Evolutionary conservation across 2,113 vertebrate genomes (phyloP).

Genomic region (Apeltes quadracus): DNA sequence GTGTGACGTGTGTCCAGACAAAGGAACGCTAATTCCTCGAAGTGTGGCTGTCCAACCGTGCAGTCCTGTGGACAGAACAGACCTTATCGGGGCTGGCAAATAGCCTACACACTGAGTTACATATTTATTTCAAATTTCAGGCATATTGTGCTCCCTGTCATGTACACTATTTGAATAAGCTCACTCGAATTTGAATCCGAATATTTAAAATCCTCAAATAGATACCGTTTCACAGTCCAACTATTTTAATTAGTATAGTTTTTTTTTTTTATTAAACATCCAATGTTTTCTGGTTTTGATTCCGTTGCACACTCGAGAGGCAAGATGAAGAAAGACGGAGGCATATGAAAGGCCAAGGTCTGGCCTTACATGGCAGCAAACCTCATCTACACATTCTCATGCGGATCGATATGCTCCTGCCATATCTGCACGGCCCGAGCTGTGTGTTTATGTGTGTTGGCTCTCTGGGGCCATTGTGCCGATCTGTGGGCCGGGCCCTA

Average conservation of each 20-base stretch:
- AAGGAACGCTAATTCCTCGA: slow-evolving; percentile 69
- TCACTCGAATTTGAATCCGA: not conserved
- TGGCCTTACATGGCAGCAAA: slow-evolving; percentile 69
- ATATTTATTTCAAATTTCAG: slow-evolving; percentile 3
- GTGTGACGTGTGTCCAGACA: slow-evolving; percentile 79
- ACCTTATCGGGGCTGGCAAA: slow-evolving; percentile 36
- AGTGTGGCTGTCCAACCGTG: slow-evolving; percentile 71
- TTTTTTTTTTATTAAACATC: not conserved
- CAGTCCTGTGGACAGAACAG: slow-evolving; percentile 48
- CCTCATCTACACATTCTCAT: slow-evolving; percentile 85
- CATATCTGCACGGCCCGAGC: slow-evolving; percentile 73
- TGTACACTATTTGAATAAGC: not conserved
- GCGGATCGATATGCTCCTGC: slow-evolving; percentile 82
- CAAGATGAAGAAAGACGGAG: slow-evolving; percentile 18
- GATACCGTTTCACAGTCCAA: not conserved
- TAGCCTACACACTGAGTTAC: slow-evolving; percentile 11
- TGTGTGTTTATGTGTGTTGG: slow-evolving; percentile 61
- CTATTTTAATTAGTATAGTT: not conserved
- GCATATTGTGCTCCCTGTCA: not conserved
- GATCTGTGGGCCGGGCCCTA: slow-evolving; percentile 32
- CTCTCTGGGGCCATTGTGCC: slow-evolving; percentile 73
- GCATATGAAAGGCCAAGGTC: slow-evolving; percentile 46
- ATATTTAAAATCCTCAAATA: not conserved
- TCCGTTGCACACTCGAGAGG: not conserved
- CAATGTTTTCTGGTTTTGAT: not conserved